Evolutionary conservation across 2,113 vertebrate genomes (phyloP).

Genomic region (Egretta garzetta): DNA sequence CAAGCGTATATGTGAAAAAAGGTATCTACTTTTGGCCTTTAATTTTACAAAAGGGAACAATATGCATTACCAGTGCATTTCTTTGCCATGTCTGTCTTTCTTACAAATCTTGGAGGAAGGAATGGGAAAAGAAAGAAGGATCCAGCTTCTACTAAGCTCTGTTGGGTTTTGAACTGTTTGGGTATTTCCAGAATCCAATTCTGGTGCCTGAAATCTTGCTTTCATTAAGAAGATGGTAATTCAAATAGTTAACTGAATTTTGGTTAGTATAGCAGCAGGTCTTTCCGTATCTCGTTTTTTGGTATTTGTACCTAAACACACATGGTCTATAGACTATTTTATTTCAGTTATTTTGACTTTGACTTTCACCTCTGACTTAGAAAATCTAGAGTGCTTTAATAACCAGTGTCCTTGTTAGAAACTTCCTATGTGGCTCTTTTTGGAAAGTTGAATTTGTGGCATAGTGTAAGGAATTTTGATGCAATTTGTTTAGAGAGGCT

Average conservation of each 20-base stretch:
- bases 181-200: neutral
- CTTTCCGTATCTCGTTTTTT: neutral
- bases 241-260: constrained; percentile 2
- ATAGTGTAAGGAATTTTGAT: constrained; percentile 20
- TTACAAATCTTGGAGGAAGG: neutral
- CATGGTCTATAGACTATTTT: constrained; percentile 28
- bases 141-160: neutral
- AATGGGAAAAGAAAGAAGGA: neutral
- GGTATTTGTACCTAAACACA: neutral
- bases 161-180: constrained; percentile 6
- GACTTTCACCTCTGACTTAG: constrained; percentile 34
- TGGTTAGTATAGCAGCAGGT: neutral
- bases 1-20: neutral
- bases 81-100: neutral
- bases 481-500: constrained; percentile 40
- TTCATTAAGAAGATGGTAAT: neutral
- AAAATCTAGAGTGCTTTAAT: constrained; percentile 38
- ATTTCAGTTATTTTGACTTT: constrained; percentile 39
- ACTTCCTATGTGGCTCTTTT: constrained; percentile 23
- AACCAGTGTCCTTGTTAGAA: constrained; percentile 19
- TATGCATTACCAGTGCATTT: neutral
- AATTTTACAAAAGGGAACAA: neutral
- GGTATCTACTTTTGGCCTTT: neutral
- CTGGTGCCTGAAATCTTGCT: neutral
- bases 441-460: constrained; percentile 32